Conservation (phyloP, 2,113 vertebrate genomes). For the Cardinalis cardinalis region DNA sequence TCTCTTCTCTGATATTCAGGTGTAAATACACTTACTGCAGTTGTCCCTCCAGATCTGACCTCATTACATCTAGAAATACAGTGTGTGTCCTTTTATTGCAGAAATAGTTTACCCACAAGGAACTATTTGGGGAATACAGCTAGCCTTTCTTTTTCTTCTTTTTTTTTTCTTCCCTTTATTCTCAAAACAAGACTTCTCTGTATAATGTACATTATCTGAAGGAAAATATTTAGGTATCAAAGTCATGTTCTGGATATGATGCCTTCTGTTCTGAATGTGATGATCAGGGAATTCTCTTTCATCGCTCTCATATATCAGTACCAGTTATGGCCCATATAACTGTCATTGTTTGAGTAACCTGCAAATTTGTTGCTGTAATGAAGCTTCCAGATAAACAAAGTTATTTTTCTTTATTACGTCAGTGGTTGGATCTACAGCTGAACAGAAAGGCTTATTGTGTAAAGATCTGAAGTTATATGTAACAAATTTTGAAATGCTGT, state of each 20-base stretch:
- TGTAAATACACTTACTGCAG: neutral
- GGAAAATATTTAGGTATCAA: conserved; percentile 16
- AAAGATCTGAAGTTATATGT: neutral
- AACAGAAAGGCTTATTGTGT: conserved; percentile 9
- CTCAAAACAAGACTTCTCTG: neutral
- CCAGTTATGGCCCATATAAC: conserved; percentile 44
- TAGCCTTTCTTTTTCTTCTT: neutral
- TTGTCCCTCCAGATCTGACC: neutral
- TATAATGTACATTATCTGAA: neutral
- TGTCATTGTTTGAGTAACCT: conserved; percentile 48
- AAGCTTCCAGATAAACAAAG: conserved; percentile 25
- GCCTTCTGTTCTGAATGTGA: conserved; percentile 9
- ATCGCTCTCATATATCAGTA: neutral
- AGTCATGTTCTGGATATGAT: neutral
- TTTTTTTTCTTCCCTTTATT: too few relatives aligned
- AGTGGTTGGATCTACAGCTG: neutral
- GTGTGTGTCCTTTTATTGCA: neutral
- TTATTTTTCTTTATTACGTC: conserved; percentile 45
- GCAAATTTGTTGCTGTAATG: conserved; percentile 34
- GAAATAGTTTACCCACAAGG: neutral
- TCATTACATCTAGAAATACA: neutral
- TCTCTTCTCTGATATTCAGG: neutral
- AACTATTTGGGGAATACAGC: neutral
- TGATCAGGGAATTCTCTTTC: conserved; percentile 16
- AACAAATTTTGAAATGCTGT: conserved; percentile 45